phyloP scores from a whole-genome alignment of 2,113 vertebrate genomes.

The Pseudolaguvia tuberculata region DNA sequence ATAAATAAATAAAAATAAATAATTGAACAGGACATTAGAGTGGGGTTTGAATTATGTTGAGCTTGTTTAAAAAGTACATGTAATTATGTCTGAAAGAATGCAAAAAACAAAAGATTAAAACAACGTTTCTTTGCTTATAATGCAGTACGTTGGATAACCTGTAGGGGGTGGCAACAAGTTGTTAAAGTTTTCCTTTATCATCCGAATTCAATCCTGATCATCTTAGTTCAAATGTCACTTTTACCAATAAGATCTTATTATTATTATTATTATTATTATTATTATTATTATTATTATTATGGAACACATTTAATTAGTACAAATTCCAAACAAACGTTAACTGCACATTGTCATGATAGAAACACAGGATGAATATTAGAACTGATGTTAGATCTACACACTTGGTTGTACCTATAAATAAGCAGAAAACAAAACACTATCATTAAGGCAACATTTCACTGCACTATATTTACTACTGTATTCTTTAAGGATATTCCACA shows the following conservation, averaged over 20 bases:
- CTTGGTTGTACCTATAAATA: constrained; percentile 27
- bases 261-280: not conserved
- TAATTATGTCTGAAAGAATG: constrained; percentile 7
- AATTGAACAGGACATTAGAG: constrained; percentile 17
- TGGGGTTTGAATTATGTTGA: not conserved
- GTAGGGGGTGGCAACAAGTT: constrained; percentile 21
- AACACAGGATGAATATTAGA: constrained; percentile 3
- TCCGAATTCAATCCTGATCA: not conserved
- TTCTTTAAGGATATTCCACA: constrained; percentile 1
- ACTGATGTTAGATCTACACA: constrained; percentile 15
- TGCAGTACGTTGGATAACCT: constrained; percentile 22
- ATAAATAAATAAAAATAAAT: not conserved
- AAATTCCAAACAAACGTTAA: not conserved
- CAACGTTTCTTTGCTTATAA: not conserved
- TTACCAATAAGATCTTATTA: not conserved
- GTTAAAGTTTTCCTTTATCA: not conserved
- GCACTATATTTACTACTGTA: constrained; percentile 34
- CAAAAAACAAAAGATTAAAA: not conserved
- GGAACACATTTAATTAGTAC: not conserved
- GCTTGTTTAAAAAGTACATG: constrained; percentile 9
- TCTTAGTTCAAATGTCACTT: not conserved
- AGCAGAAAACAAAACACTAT: constrained; percentile 13
- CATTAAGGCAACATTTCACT: constrained; percentile 47
- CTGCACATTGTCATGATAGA: not conserved
- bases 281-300: constrained; percentile 9